phyloP scores from a whole-genome alignment of 2,113 vertebrate genomes.

The Riparia riparia region DNA sequence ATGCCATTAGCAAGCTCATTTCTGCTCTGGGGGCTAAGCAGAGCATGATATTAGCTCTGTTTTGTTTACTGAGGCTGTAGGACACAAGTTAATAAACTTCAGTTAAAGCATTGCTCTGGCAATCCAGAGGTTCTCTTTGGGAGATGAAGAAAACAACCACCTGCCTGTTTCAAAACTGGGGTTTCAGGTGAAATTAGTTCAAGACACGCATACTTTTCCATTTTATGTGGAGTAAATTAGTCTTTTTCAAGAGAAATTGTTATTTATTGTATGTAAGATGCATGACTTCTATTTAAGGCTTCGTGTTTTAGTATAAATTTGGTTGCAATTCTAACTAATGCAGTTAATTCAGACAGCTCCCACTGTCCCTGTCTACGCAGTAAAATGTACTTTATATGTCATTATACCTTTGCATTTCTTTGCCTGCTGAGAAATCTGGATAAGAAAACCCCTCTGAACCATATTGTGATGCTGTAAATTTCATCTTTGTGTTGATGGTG shows the following conservation, averaged over 20 bases:
- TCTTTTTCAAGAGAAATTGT: background rate
- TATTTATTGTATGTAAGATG: background rate
- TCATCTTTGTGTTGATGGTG: background rate
- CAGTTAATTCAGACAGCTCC: background rate
- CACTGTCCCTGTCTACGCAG: background rate
- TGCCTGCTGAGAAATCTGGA: background rate
- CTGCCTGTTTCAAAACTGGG: background rate
- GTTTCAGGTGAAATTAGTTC: background rate
- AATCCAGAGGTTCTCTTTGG: background rate
- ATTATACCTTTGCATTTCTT: background rate
- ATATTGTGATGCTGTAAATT: background rate
- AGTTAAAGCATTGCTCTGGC: slow-evolving; percentile 16
- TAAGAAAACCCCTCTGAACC: background rate
- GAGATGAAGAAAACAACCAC: background rate
- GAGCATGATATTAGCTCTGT: slow-evolving; percentile 32
- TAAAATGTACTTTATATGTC: background rate
- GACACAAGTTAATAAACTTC: slow-evolving; percentile 50
- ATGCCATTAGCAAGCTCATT: slow-evolving; percentile 44
- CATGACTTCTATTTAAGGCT: background rate
- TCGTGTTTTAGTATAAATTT: background rate
- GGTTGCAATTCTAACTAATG: background rate
- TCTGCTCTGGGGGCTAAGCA: slow-evolving; percentile 38
- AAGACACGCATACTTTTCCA: background rate
- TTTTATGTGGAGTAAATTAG: background rate
- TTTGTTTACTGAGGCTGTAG: slow-evolving; percentile 9